Percentiles rank a stretch among this genome's conserved stretches.
Conservation (phyloP, 1,140 invertebrate species). For the Pogonognathellus flavescens region DNA sequence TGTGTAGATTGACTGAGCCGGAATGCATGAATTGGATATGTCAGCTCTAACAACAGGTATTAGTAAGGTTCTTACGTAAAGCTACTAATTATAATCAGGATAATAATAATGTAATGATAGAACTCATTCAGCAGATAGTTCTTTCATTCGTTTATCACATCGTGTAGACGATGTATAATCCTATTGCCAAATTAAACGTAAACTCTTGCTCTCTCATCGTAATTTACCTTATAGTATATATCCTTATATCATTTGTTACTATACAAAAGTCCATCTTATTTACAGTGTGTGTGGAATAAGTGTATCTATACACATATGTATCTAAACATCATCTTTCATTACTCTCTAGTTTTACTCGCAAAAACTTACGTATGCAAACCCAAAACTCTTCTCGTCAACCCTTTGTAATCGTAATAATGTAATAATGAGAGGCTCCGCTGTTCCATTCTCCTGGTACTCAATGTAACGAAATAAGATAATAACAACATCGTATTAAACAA, state of each 20-base stretch:
- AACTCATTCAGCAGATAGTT: not conserved
- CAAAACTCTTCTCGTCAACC: constrained; percentile 12
- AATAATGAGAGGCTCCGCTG: not conserved
- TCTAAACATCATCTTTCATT: constrained; percentile 20
- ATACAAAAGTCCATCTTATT: too few species aligned
- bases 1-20: not conserved
- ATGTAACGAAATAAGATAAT: constrained; percentile 1
- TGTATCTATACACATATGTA: not conserved
- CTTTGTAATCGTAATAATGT: constrained; percentile 23
- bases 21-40: constrained; percentile 21
- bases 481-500: not conserved
- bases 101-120: constrained; percentile 26
- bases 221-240: not conserved
- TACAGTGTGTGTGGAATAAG: too few species aligned
- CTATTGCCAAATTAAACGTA: constrained; percentile 38
- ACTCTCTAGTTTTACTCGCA: not conserved
- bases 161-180: not conserved
- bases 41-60: constrained; percentile 35
- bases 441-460: not conserved
- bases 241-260: too few species aligned
- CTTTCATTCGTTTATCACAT: constrained; percentile 32
- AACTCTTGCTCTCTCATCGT: constrained; percentile 19
- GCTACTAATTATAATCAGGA: constrained; percentile 40
- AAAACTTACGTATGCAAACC: not conserved
- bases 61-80: constrained; percentile 15